A percentile compares a stretch with the other conserved stretches of the same genome.
These are phyloP conservation scores for Orthosia cruda DNA, from an alignment of 2,888 invertebrate genomes.

Conservation along the genomic window DNA sequence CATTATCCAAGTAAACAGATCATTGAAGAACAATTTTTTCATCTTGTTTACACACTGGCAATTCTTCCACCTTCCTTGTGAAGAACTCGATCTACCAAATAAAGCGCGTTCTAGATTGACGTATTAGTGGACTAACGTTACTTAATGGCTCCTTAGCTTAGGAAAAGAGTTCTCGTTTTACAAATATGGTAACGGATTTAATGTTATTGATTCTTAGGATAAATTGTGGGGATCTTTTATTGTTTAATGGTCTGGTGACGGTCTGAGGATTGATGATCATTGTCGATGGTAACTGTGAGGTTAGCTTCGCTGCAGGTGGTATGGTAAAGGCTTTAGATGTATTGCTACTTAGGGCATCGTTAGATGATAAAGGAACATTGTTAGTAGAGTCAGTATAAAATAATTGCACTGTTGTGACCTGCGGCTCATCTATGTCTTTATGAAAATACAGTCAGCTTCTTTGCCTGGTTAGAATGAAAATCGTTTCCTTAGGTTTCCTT, in stretches of 20 bases:
- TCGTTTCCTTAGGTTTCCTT: too few relatives aligned
- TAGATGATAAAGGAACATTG: constrained; percentile 9
- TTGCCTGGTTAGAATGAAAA: background rate
- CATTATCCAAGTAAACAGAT: constrained; percentile 47
- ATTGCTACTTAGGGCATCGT: constrained; percentile 8
- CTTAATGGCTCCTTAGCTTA: constrained; percentile 74
- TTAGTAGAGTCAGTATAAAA: constrained; percentile 22
- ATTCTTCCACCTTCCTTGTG: constrained; percentile 48
- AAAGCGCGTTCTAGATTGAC: constrained; percentile 72
- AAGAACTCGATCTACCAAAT: constrained; percentile 61
- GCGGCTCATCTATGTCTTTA: background rate
- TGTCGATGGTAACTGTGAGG: constrained; percentile 4
- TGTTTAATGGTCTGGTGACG: constrained; percentile 49
- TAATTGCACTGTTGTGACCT: constrained; percentile 12
- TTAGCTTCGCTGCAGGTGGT: constrained; percentile 34
- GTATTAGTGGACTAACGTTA: constrained; percentile 78
- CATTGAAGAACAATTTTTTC: constrained; percentile 43
- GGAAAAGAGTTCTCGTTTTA: constrained; percentile 64
- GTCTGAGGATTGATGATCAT: constrained; percentile 26
- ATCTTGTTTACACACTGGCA: constrained; percentile 43
- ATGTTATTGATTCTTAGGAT: constrained; percentile 56
- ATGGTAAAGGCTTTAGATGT: background rate
- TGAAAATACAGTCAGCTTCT: background rate
- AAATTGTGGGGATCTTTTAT: constrained; percentile 47
- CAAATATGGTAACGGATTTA: constrained; percentile 60